Percentiles rank a stretch among this genome's conserved stretches.
phyloP scores from a whole-genome alignment of 2,797 vertebrate genomes.

The Microchirus variegatus region DNA sequence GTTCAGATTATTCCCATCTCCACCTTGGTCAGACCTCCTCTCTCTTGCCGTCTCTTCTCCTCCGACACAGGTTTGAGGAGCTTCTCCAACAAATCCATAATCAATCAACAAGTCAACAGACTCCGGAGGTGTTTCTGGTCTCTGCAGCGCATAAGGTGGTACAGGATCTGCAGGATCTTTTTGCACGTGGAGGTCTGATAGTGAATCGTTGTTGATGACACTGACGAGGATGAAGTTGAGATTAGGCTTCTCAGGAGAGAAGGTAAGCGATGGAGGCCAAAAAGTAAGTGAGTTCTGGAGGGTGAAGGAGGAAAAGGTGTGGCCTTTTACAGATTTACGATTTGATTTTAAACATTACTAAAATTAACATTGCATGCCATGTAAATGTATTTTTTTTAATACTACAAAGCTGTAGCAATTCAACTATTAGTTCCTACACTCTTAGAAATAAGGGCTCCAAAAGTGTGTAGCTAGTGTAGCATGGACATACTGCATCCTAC shows the following conservation, averaged over 20 bases:
- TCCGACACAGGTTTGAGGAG: neutral
- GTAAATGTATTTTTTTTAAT: no score
- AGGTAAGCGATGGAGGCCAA: neutral
- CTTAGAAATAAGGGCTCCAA: no score
- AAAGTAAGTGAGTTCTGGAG: slow-evolving; percentile 34
- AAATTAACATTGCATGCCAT: neutral
- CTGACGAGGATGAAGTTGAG: slow-evolving; percentile 10
- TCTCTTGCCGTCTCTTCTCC: neutral
- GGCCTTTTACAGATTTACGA: neutral
- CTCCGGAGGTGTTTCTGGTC: neutral
- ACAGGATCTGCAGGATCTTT: neutral
- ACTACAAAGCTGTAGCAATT: no score
- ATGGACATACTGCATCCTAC: no score
- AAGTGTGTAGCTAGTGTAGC: no score
- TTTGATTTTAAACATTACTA: neutral
- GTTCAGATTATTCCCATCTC: neutral
- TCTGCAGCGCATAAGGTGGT: slow-evolving; percentile 23
- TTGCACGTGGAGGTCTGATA: neutral
- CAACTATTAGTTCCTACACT: neutral
- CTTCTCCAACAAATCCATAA: slow-evolving; percentile 38
- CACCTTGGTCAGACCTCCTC: neutral
- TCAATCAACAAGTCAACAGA: slow-evolving; percentile 10
- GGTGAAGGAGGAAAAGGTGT: neutral
- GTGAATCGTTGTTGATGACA: neutral
- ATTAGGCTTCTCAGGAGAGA: slow-evolving; percentile 28